A percentile compares a stretch with the other conserved stretches of the same genome.
Evolutionary conservation across 2,888 invertebrate genomes (phyloP).

Genomic region (Pecten maximus): DNA sequence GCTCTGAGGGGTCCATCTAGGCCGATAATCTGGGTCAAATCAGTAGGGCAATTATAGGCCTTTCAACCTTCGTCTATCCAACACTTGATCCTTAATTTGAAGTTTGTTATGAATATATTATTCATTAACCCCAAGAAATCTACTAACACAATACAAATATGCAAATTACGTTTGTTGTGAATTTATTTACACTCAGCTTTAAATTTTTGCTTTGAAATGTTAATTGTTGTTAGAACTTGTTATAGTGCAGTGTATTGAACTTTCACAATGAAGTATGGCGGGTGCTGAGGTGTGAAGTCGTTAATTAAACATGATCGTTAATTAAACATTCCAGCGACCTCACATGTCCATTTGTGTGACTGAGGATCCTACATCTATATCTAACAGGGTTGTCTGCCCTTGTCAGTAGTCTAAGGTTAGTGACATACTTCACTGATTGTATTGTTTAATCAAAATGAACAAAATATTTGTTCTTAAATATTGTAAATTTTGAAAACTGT

Average conservation of each 20-base stretch:
- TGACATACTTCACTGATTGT: not conserved
- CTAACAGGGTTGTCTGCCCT: not conserved
- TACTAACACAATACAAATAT: slow-evolving; percentile 21
- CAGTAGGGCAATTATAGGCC: not conserved
- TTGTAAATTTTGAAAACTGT: not conserved
- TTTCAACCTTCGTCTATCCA: not conserved
- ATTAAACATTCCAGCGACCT: slow-evolving; percentile 11
- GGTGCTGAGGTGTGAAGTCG: not conserved
- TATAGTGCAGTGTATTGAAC: not conserved
- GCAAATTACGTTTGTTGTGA: slow-evolving; percentile 26
- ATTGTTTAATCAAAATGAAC: not conserved
- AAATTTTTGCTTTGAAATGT: not conserved
- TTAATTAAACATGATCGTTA: not conserved
- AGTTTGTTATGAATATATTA: not conserved
- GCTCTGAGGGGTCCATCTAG: no score
- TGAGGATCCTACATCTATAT: not conserved
- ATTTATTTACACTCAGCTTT: not conserved
- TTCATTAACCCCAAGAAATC: not conserved
- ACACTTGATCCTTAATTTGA: not conserved
- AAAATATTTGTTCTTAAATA: not conserved
- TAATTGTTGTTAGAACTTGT: not conserved
- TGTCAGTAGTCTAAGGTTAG: not conserved
- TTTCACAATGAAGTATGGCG: not conserved
- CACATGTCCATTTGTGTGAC: not conserved
- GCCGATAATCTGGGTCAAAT: no score